phyloP scores from a whole-genome alignment of 37 sponge, comb jelly and placozoan species.

The Diacarnus erythraeanus region DNA sequence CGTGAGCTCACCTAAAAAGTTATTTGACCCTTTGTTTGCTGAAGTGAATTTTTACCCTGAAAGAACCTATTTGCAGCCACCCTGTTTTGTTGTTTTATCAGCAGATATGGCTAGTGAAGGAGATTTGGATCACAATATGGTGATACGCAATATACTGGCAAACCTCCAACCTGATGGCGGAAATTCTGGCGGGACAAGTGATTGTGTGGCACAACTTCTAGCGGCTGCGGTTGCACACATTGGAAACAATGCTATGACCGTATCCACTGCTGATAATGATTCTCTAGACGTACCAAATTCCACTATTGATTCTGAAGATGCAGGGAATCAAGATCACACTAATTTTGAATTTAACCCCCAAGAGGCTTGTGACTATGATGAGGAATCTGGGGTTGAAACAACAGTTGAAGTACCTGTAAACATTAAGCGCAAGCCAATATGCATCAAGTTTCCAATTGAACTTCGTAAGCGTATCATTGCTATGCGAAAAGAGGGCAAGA shows the following conservation, averaged over 20 bases:
- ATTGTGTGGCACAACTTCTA: constrained; percentile 51
- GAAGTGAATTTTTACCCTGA: background rate
- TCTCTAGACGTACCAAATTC: background rate
- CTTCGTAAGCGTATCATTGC: constrained; percentile 51
- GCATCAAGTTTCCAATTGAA: constrained; percentile 58
- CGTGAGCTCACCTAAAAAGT: background rate
- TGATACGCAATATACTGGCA: constrained; percentile 31
- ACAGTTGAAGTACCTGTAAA: constrained; percentile 40
- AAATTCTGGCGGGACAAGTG: background rate
- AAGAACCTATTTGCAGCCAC: background rate
- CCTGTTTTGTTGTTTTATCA: background rate
- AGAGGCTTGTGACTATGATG: background rate
- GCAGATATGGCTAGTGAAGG: constrained; percentile 27
- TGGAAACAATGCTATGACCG: constrained; percentile 19
- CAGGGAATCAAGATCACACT: background rate
- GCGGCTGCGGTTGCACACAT: constrained; percentile 56
- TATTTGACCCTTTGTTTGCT: constrained; percentile 20
- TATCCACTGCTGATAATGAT: background rate
- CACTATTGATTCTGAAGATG: background rate
- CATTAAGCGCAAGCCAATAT: constrained; percentile 15
- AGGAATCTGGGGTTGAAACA: constrained; percentile 19
- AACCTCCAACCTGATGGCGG: constrained; percentile 2
- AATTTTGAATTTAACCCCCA: constrained; percentile 41
- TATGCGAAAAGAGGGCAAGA: constrained; percentile 57
- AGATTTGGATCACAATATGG: constrained; percentile 24